Conservation (phyloP, 1,140 invertebrate genomes). For the Sarcophaga bullata region DNA sequence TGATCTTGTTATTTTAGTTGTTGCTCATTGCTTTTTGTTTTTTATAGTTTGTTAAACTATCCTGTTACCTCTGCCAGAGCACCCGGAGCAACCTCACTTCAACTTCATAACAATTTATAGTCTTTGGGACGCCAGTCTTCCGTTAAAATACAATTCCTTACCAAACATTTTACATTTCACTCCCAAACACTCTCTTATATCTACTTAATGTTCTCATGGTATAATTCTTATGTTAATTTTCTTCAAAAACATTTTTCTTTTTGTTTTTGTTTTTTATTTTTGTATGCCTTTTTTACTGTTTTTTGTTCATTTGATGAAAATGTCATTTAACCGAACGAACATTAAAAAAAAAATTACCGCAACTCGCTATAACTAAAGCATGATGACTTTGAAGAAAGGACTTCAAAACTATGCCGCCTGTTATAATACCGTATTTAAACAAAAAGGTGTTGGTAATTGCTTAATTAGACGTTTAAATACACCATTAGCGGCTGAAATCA, state of each 20-base stretch:
- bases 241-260: neutral
- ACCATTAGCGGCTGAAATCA: conserved; percentile 30
- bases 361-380: neutral
- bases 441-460: conserved; percentile 36
- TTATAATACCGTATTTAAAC: neutral
- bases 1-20: conserved; percentile 32
- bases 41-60: neutral
- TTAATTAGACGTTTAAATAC: conserved; percentile 30
- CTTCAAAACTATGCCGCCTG: conserved; percentile 22
- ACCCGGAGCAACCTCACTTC: neutral
- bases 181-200: neutral
- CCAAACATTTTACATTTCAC: neutral
- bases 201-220: conserved; percentile 27
- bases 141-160: conserved; percentile 8
- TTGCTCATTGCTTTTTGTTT: neutral
- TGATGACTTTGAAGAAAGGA: neutral
- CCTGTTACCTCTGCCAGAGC: conserved; percentile 1
- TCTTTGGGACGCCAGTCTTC: conserved; percentile 37
- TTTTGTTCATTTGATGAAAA: conserved; percentile 1
- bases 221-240: conserved; percentile 36
- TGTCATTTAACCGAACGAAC: neutral
- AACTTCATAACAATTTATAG: conserved; percentile 13
- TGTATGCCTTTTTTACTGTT: neutral
- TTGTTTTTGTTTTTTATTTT: neutral
- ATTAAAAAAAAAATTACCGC: neutral